Percentiles rank a stretch among this genome's conserved stretches.
phyloP scores from a whole-genome alignment of 1,140 invertebrate species.

The Chironomus tepperi region DNA sequence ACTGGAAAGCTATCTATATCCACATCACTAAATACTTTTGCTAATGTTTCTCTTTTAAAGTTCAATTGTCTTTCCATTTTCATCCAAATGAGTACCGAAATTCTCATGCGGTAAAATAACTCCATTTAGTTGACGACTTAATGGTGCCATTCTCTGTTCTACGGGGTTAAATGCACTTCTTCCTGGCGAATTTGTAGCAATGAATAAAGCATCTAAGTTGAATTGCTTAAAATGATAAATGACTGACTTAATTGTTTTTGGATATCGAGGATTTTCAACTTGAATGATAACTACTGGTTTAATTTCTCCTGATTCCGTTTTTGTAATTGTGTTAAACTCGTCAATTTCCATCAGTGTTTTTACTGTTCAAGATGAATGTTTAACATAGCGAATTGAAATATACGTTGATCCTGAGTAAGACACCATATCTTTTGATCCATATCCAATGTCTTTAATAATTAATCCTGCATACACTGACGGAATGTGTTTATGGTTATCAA shows the following conservation, averaged over 20 bases:
- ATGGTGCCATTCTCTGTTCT: slow-evolving; percentile 33
- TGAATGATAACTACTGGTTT: slow-evolving; percentile 25
- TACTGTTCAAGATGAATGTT: slow-evolving; percentile 30
- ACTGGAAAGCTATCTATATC: too few species aligned
- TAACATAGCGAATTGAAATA: slow-evolving; percentile 34
- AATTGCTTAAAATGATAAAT: slow-evolving; percentile 31
- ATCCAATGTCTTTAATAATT: slow-evolving; percentile 24
- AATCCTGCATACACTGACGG: slow-evolving; percentile 35
- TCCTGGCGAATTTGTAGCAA: slow-evolving; percentile 40
- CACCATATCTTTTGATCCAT: slow-evolving; percentile 31
- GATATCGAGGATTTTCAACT: slow-evolving; percentile 28
- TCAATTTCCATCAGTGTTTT: slow-evolving; percentile 27
- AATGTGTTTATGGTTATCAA: slow-evolving; percentile 36
- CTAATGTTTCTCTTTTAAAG: too few species aligned
- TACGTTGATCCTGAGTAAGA: slow-evolving; percentile 35
- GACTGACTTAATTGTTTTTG: slow-evolving; percentile 27
- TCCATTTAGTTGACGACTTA: slow-evolving; percentile 32
- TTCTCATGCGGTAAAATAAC: slow-evolving; percentile 32
- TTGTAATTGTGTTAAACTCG: not conserved
- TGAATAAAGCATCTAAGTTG: slow-evolving; percentile 40
- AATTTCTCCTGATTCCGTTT: not conserved
- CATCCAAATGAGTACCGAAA: slow-evolving; percentile 35
- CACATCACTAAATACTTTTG: too few species aligned
- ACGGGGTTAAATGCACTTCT: slow-evolving; percentile 34
- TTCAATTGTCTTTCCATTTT: slow-evolving; percentile 34